Evolutionary conservation across 2,888 invertebrate genomes (phyloP).

Genomic region (Auanema freiburgensis): DNA sequence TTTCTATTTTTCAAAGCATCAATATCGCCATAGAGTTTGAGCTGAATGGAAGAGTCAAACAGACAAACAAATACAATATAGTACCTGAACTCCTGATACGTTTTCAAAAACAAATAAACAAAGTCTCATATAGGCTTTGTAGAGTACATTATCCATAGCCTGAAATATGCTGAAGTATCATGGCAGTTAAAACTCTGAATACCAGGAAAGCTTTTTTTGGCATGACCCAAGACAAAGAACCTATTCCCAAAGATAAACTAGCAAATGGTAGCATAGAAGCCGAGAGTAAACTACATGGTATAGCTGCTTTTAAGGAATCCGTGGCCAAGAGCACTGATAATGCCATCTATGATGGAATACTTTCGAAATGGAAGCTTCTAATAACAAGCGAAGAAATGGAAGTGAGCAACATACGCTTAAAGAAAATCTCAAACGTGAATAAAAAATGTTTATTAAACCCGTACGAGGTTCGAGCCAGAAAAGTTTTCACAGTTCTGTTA

Average conservation of each 20-base stretch:
- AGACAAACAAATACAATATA: background rate
- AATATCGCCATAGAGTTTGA: conserved; percentile 49
- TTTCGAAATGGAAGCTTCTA: background rate
- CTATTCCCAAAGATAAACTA: conserved; percentile 41
- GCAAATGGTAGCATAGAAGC: conserved; percentile 54
- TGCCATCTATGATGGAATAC: conserved; percentile 16
- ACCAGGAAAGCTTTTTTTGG: conserved; percentile 31
- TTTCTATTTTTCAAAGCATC: conserved; percentile 22
- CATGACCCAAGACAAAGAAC: conserved; percentile 48
- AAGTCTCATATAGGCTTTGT: conserved; percentile 51
- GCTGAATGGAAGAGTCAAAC: conserved; percentile 20
- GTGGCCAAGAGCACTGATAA: conserved; percentile 30
- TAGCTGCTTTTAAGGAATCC: conserved; percentile 26
- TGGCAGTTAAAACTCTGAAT: background rate
- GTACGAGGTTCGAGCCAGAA: background rate
- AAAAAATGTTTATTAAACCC: background rate
- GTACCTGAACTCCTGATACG: conserved; percentile 43
- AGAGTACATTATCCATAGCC: conserved; percentile 51
- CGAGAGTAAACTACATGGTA: conserved; percentile 46
- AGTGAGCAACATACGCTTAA: background rate
- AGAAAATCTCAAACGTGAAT: background rate
- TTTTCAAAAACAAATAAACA: conserved; percentile 61
- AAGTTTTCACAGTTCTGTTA: background rate
- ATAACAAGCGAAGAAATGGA: background rate
- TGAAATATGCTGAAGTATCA: background rate